Evolutionary conservation across 1,140 invertebrate genomes (phyloP).

Genomic region (Marisa cornuarietis): DNA sequence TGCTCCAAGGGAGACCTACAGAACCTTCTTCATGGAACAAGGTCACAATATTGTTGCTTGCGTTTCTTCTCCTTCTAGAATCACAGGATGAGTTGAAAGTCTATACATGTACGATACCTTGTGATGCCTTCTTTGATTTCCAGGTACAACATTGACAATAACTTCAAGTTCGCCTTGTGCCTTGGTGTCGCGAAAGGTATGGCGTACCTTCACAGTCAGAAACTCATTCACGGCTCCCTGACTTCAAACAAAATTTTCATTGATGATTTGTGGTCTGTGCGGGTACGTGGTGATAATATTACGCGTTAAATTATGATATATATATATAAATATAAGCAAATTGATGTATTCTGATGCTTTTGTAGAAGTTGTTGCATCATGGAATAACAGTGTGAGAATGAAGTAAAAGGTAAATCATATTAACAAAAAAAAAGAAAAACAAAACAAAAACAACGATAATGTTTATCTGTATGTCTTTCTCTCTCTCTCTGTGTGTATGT

Average conservation of each 20-base stretch:
- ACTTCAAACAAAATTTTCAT: constrained; percentile 38
- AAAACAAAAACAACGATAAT: too few species aligned
- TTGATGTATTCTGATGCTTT: not conserved
- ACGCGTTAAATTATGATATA: not conserved
- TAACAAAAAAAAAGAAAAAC: too few species aligned
- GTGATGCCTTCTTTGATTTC: not conserved
- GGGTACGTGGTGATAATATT: not conserved
- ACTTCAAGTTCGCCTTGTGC: constrained; percentile 41
- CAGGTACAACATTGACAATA: constrained; percentile 36
- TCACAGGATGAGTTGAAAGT: too few species aligned
- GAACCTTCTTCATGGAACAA: constrained; percentile 38
- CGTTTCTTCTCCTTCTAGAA: too few species aligned
- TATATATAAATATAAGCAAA: not conserved
- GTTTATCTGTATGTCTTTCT: not conserved
- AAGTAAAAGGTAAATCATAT: not conserved
- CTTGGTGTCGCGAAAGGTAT: constrained; percentile 43
- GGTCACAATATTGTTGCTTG: not conserved
- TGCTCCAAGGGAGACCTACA: constrained; percentile 35
- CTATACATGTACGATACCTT: too few species aligned
- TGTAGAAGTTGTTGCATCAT: not conserved
- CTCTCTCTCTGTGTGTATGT: not conserved
- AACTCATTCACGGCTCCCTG: constrained; percentile 48
- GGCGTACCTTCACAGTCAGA: constrained; percentile 44
- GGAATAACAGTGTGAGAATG: not conserved
- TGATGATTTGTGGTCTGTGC: constrained; percentile 47